Evolutionary conservation across 2,888 invertebrate species (phyloP).

Genomic region (Neria commutata): DNA sequence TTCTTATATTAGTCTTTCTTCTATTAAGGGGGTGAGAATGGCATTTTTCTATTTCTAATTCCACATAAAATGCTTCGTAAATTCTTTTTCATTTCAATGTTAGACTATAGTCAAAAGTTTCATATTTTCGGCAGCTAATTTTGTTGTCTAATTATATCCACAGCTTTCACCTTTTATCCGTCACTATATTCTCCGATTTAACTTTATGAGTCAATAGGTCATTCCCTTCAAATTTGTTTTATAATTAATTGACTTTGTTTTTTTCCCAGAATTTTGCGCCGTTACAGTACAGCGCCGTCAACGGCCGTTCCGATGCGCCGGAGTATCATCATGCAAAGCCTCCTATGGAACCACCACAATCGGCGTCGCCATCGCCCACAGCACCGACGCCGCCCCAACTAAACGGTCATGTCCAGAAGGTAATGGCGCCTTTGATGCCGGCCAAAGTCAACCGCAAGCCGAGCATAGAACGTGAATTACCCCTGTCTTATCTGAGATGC

Average conservation of each 20-base stretch:
- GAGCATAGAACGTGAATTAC: slow-evolving; percentile 83
- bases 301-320: slow-evolving; percentile 55
- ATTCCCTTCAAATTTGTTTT: slow-evolving; percentile 14
- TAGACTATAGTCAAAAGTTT: no score
- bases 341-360: slow-evolving; percentile 56
- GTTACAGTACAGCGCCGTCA: slow-evolving; percentile 56
- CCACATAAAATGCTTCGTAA: no score
- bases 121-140: no score
- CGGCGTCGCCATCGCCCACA: slow-evolving; percentile 53
- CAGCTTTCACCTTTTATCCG: no score
- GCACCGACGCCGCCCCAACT: slow-evolving; percentile 44
- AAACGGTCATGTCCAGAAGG: slow-evolving; percentile 61
- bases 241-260: not conserved
- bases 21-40: no score
- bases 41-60: no score
- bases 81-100: no score
- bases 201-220: no score
- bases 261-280: slow-evolving; percentile 53
- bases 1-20: no score
- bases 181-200: no score
- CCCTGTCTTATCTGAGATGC: slow-evolving; percentile 69
- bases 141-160: no score
- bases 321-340: slow-evolving; percentile 58
- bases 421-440: slow-evolving; percentile 65
- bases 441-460: slow-evolving; percentile 85